These are phyloP conservation scores for Danio tinwini DNA, from an alignment of 2,797 vertebrate species.

Conservation along the genomic window DNA sequence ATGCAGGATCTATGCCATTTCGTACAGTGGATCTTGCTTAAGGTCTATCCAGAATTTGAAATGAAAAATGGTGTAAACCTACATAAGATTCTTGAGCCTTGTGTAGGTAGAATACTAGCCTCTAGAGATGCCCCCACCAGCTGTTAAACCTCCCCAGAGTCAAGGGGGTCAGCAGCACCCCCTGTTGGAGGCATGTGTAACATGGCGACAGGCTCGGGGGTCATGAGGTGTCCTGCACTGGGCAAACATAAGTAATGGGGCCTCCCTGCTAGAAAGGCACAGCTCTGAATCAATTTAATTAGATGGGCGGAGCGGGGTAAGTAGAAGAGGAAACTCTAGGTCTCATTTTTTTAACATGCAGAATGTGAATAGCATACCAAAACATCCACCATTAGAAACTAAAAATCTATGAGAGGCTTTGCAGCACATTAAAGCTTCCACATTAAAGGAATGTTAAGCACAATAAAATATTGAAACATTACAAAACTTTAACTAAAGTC, in stretches of 20 bases:
- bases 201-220: slow-evolving; percentile 67
- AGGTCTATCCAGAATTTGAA: slow-evolving; percentile 1
- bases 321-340: slow-evolving; percentile 49
- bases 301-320: slow-evolving; percentile 55
- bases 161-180: slow-evolving; percentile 65
- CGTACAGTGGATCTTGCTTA: slow-evolving; percentile 7
- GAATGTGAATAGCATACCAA: neutral
- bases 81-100: slow-evolving; percentile 35
- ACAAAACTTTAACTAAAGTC: neutral
- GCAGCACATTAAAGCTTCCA: neutral
- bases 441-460: neutral
- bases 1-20: slow-evolving; percentile 33
- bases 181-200: slow-evolving; percentile 68
- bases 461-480: neutral
- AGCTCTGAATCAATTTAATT: slow-evolving; percentile 79
- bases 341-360: slow-evolving; percentile 11
- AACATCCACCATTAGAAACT: neutral
- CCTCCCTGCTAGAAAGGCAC: slow-evolving; percentile 61
- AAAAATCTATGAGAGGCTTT: neutral
- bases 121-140: slow-evolving; percentile 70
- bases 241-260: slow-evolving; percentile 77
- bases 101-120: slow-evolving; percentile 46
- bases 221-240: slow-evolving; percentile 60
- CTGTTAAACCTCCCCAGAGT: slow-evolving; percentile 64
- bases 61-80: slow-evolving; percentile 17